Evolutionary conservation across 2,888 invertebrate species (phyloP), one percentile per base, ranked within the genome.

Genomic region (Tenthredo distinguenda): DNA sequence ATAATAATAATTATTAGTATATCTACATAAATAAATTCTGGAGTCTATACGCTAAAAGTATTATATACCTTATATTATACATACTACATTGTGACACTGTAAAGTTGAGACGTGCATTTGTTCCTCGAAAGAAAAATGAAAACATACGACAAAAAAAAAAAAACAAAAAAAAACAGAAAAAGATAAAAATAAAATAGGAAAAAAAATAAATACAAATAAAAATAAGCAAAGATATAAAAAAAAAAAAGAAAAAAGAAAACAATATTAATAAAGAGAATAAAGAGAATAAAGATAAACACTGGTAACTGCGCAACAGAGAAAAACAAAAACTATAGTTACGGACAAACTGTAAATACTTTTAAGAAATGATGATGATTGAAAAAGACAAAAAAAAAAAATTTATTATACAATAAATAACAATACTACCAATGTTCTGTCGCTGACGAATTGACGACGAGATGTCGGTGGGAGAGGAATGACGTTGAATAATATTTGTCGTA

Each of bases 401-500:
- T 47, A 43, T 76, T 76, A 47, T 34, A 15, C 47, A 76, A 79
- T 43, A 65, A 81, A 82, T 82, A 82, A 82, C 15, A 55, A 40
- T 79, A 55, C 40, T 82, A 65, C 62, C 65, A 65, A 62, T 82
- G 65, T 83, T 83, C 83, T 71, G 71, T 71, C 43, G n/a, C 81
- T 62, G 81, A 81, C 26, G 15, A 47, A 83, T 21, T 26, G 55
- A 31, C 47, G 55, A 26, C 18, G 55, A 77, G 31, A 76, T 31
- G 21, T 21, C n/a, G 21, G 10, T 43, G 43, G 43, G 72, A 10
- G 81, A 74, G 86, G 85, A 85, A 85, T 85, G 85, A 89, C 87
- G 88, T 88, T 88, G 87, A 88, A 90, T 87, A 88, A 89, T 90
- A 89, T 89, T 88, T 89, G 89, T 90, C 90, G 88, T 90, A 90